phyloP scores from a whole-genome alignment of 2,797 vertebrate genomes.

The Muscicapa striata region DNA sequence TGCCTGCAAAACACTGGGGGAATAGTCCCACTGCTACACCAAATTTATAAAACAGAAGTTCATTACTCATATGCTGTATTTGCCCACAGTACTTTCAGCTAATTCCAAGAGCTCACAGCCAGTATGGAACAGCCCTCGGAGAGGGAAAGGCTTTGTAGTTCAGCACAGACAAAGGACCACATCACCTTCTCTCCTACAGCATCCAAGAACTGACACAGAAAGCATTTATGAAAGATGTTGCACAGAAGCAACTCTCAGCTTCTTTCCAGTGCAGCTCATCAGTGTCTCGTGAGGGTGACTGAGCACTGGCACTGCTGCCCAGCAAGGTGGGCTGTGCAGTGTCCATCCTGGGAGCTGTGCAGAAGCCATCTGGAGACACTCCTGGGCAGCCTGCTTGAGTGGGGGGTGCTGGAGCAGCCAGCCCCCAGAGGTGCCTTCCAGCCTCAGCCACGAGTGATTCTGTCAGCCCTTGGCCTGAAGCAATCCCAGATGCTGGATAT shows the following conservation, averaged over 20 bases:
- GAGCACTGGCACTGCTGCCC: background rate
- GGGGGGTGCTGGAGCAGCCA: background rate
- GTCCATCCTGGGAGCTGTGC: background rate
- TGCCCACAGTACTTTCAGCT: background rate
- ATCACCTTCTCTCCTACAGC: background rate
- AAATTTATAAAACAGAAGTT: background rate
- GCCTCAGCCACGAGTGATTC: background rate
- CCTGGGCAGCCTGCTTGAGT: background rate
- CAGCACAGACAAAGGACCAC: background rate
- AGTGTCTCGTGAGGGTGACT: background rate
- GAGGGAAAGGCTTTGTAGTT: background rate
- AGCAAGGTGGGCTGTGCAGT: rapidly evolving
- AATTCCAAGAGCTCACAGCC: constrained; percentile 2
- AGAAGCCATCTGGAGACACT: rapidly evolving
- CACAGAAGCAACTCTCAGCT: background rate
- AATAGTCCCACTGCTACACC: background rate
- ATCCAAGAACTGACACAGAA: background rate
- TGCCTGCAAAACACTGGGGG: background rate
- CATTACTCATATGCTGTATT: background rate
- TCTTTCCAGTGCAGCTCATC: background rate
- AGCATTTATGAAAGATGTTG: rapidly evolving
- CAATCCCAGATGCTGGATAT: background rate
- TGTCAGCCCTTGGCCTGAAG: rapidly evolving
- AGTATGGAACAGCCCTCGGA: background rate
- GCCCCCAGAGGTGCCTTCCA: background rate